Conservation (phyloP, 2,797 vertebrate species). For the Petrocephalus sullivani region DNA sequence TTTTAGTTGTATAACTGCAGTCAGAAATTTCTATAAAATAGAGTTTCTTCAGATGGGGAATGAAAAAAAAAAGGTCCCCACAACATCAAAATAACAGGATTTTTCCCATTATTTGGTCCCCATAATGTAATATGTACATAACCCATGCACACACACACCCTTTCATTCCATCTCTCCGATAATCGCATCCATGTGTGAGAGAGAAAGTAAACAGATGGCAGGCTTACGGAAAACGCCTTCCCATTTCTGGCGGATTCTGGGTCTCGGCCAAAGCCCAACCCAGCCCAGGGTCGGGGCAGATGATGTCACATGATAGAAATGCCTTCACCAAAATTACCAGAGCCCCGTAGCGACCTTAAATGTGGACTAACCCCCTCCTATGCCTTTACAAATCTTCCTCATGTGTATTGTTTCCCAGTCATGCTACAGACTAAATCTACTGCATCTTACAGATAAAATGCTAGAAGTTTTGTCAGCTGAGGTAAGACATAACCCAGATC, state of each 20-base stretch:
- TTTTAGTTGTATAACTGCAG: neutral
- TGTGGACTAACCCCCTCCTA: neutral
- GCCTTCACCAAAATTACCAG: neutral
- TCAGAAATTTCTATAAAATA: neutral
- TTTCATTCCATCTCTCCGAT: constrained; percentile 12
- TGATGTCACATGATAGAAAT: neutral
- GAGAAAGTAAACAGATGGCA: neutral
- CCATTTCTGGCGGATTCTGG: neutral
- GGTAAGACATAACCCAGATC: neutral
- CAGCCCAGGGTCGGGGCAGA: neutral
- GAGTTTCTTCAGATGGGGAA: neutral
- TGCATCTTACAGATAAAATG: neutral
- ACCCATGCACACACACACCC: constrained; percentile 20
- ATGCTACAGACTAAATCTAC: neutral
- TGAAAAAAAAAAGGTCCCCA: neutral
- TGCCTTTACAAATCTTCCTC: neutral
- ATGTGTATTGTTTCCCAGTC: neutral
- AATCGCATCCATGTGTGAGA: neutral
- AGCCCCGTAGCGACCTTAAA: neutral
- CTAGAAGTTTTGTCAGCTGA: neutral
- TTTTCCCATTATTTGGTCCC: neutral
- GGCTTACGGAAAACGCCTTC: neutral
- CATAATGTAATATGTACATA: neutral
- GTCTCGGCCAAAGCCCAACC: neutral
- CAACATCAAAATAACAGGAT: neutral